A percentile compares a stretch with the other conserved stretches of the same genome.
phyloP scores from a whole-genome alignment of 2,113 vertebrate species.

The Sander lucioperca region DNA sequence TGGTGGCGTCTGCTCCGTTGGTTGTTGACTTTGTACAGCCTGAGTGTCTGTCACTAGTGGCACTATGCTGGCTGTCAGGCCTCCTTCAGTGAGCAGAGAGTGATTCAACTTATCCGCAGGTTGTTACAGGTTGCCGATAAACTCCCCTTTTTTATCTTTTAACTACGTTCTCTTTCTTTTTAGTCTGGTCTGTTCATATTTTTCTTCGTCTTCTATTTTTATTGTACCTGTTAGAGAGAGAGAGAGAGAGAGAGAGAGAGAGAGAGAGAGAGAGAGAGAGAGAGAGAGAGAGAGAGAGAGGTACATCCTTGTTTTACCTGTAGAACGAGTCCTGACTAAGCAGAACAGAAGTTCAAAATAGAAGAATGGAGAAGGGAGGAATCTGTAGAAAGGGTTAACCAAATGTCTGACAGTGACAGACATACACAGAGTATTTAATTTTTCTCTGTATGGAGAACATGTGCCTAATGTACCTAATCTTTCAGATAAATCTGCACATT shows the following conservation, averaged over 20 bases:
- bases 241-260: neutral
- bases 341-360: slow-evolving; percentile 24
- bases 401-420: slow-evolving; percentile 15
- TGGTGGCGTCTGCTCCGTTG: slow-evolving; percentile 29
- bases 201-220: too few species aligned
- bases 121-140: slow-evolving; percentile 12
- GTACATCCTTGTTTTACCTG: slow-evolving; percentile 56
- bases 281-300: neutral
- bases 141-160: slow-evolving; percentile 13
- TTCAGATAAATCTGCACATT: slow-evolving; percentile 35
- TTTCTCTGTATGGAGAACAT: neutral
- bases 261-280: neutral
- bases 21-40: slow-evolving; percentile 34
- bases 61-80: slow-evolving; percentile 39
- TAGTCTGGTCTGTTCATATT: neutral
- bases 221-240: too few species aligned
- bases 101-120: neutral
- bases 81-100: slow-evolving; percentile 19
- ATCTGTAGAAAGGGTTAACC: slow-evolving; percentile 39
- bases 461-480: slow-evolving; percentile 15
- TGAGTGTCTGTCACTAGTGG: slow-evolving; percentile 31
- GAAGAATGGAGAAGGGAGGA: slow-evolving; percentile 44
- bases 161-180: neutral
- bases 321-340: slow-evolving; percentile 68
- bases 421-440: neutral